phyloP scores from a whole-genome alignment of 2,113 vertebrate species.

The Salvator merianae region DNA sequence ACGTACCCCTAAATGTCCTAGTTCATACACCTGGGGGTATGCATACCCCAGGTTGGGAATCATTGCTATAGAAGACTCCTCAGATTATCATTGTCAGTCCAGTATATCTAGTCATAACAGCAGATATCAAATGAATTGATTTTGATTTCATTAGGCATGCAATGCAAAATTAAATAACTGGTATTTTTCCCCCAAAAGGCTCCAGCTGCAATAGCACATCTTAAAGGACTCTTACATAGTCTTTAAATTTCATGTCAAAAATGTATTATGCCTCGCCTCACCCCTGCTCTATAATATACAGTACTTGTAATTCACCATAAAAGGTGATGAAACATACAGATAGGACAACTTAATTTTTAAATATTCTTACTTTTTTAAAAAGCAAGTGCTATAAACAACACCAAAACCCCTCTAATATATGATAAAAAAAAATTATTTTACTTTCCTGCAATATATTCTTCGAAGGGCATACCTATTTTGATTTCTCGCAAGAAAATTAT shows the following conservation, averaged over 20 bases:
- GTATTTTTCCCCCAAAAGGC: neutral
- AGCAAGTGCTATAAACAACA: slow-evolving; percentile 1
- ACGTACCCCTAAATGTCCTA: too few relatives aligned
- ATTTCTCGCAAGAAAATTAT: neutral
- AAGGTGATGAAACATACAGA: neutral
- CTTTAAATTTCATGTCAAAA: neutral
- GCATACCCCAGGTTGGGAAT: too few relatives aligned
- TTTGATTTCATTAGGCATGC: neutral
- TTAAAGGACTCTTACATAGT: neutral
- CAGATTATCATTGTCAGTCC: neutral
- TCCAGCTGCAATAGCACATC: neutral
- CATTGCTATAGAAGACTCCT: too few relatives aligned
- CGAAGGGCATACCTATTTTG: neutral
- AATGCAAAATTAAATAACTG: neutral
- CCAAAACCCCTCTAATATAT: neutral
- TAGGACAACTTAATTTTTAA: neutral
- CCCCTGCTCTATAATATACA: neutral
- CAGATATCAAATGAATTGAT: slow-evolving; percentile 5
- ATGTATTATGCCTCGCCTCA: neutral
- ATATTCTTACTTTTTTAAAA: neutral
- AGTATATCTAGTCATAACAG: slow-evolving; percentile 15
- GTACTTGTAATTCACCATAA: slow-evolving; percentile 3
- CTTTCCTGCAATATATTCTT: neutral
- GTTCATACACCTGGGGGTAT: too few relatives aligned
- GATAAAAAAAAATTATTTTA: neutral